A percentile compares a stretch with the other conserved stretches of the same genome.
Conservation (phyloP, 30 jellyfish, hydroid and myxozoan genomes). For the Turritopsis dohrnii region DNA sequence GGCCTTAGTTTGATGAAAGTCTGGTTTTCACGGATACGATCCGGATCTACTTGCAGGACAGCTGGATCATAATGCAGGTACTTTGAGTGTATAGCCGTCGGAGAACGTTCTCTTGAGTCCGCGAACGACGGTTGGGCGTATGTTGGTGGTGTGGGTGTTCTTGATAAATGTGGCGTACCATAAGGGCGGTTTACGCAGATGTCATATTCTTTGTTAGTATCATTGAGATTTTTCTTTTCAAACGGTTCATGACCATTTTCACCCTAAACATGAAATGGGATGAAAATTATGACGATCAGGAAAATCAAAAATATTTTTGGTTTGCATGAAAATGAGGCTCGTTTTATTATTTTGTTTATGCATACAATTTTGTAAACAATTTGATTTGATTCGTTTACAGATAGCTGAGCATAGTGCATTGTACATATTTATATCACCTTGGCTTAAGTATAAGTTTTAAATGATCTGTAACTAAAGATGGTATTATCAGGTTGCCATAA, state of each 20-base stretch:
- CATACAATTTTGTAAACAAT: too few relatives aligned
- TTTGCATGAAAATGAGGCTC: too few relatives aligned
- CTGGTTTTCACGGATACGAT: neutral
- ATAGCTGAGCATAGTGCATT: too few relatives aligned
- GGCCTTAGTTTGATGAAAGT: neutral
- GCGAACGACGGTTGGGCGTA: neutral
- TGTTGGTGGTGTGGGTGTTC: neutral
- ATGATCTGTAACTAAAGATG: too few relatives aligned
- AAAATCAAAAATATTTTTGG: too few relatives aligned
- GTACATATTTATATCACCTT: too few relatives aligned
- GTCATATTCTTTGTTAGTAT: neutral
- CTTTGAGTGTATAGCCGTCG: neutral
- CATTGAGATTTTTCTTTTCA: neutral
- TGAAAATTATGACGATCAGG: neutral
- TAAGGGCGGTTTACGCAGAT: neutral
- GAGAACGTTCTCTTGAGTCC: neutral
- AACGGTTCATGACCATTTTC: neutral
- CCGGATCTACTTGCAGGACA: neutral
- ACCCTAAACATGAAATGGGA: neutral
- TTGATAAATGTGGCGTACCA: neutral
- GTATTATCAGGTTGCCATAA: neutral
- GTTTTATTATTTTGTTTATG: too few relatives aligned
- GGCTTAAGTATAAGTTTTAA: too few relatives aligned
- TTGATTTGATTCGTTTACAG: too few relatives aligned
- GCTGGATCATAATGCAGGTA: neutral